Evolutionary conservation across 1,140 invertebrate genomes (phyloP).

Genomic region (Gerris buenoi): DNA sequence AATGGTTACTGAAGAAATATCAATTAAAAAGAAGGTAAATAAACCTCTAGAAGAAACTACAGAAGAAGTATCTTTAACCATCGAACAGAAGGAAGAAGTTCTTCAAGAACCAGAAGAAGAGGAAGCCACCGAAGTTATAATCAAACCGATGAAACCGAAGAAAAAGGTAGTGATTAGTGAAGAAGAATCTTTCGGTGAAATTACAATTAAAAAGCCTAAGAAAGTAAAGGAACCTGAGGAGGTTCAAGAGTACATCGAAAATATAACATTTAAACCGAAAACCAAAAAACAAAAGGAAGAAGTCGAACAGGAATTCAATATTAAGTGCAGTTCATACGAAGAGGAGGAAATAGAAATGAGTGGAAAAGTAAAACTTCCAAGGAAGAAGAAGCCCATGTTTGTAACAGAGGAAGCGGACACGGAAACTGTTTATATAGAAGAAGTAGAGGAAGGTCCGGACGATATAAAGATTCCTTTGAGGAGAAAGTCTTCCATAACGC

Average conservation of each 20-base stretch:
- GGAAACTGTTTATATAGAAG: slow-evolving; percentile 42
- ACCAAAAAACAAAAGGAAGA: slow-evolving; percentile 36
- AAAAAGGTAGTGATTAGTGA: slow-evolving; percentile 27
- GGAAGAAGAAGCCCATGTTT: slow-evolving; percentile 56
- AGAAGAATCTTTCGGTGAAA: slow-evolving; percentile 25
- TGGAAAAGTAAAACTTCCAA: slow-evolving; percentile 59
- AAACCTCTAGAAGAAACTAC: slow-evolving; percentile 21
- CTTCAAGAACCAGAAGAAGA: slow-evolving; percentile 28
- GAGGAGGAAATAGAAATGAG: slow-evolving; percentile 74
- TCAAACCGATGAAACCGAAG: slow-evolving; percentile 25
- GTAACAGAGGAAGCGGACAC: slow-evolving; percentile 49
- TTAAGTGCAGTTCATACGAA: slow-evolving; percentile 62
- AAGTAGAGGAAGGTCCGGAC: slow-evolving; percentile 41
- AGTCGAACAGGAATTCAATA: slow-evolving; percentile 72
- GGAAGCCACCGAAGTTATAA: slow-evolving; percentile 4
- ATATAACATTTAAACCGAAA: slow-evolving; percentile 21
- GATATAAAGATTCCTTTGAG: slow-evolving; percentile 33
- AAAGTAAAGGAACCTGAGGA: slow-evolving; percentile 19
- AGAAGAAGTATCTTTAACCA: slow-evolving; percentile 23
- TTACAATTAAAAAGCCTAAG: slow-evolving; percentile 13
- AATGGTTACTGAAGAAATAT: slow-evolving; percentile 14
- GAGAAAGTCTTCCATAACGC: slow-evolving; percentile 17
- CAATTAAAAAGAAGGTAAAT: slow-evolving; percentile 24
- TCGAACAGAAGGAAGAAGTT: slow-evolving; percentile 22
- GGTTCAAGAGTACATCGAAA: slow-evolving; percentile 16